phyloP scores from a whole-genome alignment of 1,140 invertebrate genomes.

The Conus betulinus region DNA sequence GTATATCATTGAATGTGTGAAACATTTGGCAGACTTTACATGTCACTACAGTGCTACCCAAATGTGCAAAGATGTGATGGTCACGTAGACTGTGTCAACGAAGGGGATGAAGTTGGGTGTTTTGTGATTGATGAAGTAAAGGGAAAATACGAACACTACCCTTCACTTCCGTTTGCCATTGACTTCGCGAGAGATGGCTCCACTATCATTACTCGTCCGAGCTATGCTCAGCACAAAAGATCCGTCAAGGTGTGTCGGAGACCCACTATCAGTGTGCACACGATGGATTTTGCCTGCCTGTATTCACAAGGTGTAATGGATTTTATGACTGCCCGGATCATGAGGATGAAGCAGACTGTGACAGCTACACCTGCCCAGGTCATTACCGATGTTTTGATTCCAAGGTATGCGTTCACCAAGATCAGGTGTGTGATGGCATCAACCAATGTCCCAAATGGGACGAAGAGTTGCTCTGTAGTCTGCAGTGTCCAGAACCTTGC shows the following conservation, averaged over 20 bases:
- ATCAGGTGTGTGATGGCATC: constrained; percentile 31
- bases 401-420: constrained; percentile 13
- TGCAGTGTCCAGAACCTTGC: constrained; percentile 26
- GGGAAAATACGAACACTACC: background rate
- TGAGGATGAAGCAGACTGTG: constrained; percentile 32
- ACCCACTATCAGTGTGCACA: background rate
- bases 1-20: no score
- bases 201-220: background rate
- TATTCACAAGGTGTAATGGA: constrained; percentile 38
- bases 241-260: background rate
- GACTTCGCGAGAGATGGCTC: background rate
- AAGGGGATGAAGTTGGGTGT: background rate
- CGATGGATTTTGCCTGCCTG: constrained; percentile 4
- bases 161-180: background rate
- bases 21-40: no score
- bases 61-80: background rate
- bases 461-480: constrained; percentile 34
- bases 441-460: constrained; percentile 22
- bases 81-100: constrained; percentile 4
- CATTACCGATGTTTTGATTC: constrained; percentile 34
- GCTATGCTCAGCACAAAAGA: background rate
- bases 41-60: background rate
- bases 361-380: constrained; percentile 1
- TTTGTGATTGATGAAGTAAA: background rate
- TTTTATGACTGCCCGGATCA: constrained; percentile 14